Conservation (phyloP, 2,797 vertebrate genomes). For the Chelon labrosus region DNA sequence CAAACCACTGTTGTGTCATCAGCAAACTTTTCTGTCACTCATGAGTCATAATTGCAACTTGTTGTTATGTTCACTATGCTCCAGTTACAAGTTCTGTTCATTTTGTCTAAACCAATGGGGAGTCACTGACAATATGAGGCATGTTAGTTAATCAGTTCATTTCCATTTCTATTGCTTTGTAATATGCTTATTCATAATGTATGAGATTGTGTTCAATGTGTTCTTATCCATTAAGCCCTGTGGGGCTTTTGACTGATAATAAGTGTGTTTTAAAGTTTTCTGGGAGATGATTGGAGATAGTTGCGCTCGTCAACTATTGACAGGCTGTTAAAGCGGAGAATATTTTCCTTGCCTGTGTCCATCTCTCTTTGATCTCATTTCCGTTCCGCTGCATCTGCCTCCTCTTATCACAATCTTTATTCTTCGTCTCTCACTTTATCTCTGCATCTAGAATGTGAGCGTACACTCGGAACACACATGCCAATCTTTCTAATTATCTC, state of each 20-base stretch:
- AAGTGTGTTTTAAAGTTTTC: conserved; percentile 64
- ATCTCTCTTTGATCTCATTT: conserved; percentile 54
- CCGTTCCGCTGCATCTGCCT: conserved; percentile 43
- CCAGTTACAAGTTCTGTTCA: conserved; percentile 49
- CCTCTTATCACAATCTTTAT: conserved; percentile 47
- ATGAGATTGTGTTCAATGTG: conserved; percentile 59
- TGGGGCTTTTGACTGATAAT: conserved; percentile 54
- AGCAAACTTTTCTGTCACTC: background rate
- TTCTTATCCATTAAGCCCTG: conserved; percentile 70
- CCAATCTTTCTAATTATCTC: conserved; percentile 37
- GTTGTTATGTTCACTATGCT: conserved; percentile 24
- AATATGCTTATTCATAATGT: conserved; percentile 71
- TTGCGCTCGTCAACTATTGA: conserved; percentile 58
- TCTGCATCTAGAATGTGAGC: conserved; percentile 32
- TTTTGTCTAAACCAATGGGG: conserved; percentile 55
- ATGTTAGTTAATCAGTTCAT: conserved; percentile 69
- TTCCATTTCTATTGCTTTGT: conserved; percentile 64
- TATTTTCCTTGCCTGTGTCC: conserved; percentile 45
- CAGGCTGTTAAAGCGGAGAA: conserved; percentile 41
- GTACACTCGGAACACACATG: conserved; percentile 14
- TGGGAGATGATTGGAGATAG: conserved; percentile 58
- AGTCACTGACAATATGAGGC: conserved; percentile 60
- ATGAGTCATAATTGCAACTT: conserved; percentile 24
- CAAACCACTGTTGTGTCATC: no score
- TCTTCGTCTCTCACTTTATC: conserved; percentile 46